Evolutionary conservation across 2,888 invertebrate species (phyloP).

Genomic region (Brenthis ino): DNA sequence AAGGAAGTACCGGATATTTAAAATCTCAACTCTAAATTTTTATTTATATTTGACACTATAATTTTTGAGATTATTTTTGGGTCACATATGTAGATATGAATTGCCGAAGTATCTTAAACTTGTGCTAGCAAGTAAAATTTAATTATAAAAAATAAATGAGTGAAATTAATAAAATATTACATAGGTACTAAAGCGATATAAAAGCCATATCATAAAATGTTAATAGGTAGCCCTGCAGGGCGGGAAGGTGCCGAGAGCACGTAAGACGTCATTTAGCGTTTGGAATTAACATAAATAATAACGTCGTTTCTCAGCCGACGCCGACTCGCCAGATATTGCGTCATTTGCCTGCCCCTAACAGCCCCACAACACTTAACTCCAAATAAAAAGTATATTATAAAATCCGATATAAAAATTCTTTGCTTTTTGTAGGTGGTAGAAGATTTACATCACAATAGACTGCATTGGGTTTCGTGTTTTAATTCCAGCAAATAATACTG

Average conservation of each 20-base stretch:
- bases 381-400: slow-evolving; percentile 76
- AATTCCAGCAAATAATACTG: slow-evolving; percentile 77
- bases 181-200: background rate
- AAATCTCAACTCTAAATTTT: background rate
- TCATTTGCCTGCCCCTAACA: slow-evolving; percentile 74
- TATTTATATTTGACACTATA: no score
- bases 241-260: slow-evolving; percentile 63
- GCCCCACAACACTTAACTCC: slow-evolving; percentile 70
- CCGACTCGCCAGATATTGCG: slow-evolving; percentile 61
- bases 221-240: slow-evolving; percentile 49
- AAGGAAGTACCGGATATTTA: background rate
- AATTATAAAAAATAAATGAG: no score
- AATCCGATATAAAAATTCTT: slow-evolving; percentile 54
- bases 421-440: slow-evolving; percentile 49
- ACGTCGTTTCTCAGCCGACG: slow-evolving; percentile 67
- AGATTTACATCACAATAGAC: slow-evolving; percentile 75
- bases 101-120: no score
- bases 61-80: no score
- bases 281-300: slow-evolving; percentile 82
- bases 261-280: slow-evolving; percentile 77
- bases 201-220: slow-evolving; percentile 2
- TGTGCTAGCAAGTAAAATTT: no score
- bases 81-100: no score
- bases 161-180: no score
- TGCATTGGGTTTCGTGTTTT: slow-evolving; percentile 68